phyloP scores from a whole-genome alignment of 1,140 invertebrate species.

The Zaprionus ornatus region DNA sequence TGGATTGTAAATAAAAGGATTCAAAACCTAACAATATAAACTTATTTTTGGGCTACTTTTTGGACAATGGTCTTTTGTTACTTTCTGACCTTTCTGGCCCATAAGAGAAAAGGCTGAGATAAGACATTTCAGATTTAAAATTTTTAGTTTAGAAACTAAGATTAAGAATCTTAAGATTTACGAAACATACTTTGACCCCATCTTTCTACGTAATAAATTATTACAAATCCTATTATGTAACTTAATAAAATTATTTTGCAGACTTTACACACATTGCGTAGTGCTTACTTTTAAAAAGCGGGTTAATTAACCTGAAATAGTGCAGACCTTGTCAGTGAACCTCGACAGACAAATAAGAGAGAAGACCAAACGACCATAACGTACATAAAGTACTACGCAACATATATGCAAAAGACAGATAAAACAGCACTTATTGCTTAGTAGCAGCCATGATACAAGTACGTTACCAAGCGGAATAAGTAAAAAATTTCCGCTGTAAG shows the following conservation, averaged over 20 bases:
- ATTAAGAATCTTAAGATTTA: no score
- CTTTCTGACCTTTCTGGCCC: no score
- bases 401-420: conserved; percentile 29
- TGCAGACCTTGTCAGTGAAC: conserved; percentile 18
- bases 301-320: conserved; percentile 3
- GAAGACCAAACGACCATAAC: conserved; percentile 37
- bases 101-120: no score
- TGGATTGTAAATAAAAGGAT: not conserved
- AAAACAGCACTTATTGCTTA: conserved; percentile 1
- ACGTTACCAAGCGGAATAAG: not conserved
- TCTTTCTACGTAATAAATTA: no score
- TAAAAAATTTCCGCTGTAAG: no score
- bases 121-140: no score
- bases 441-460: not conserved
- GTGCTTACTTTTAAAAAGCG: not conserved
- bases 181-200: no score
- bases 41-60: no score
- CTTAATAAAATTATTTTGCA: not conserved
- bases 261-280: no score
- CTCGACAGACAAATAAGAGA: conserved; percentile 1
- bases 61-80: no score
- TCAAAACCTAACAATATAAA: not conserved
- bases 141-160: no score
- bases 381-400: conserved; percentile 17
- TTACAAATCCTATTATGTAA: not conserved